Evolutionary conservation across 2,113 vertebrate genomes (phyloP), one percentile per base, ranked within the genome.

Genomic region (Nerophis lumbriciformis): DNA sequence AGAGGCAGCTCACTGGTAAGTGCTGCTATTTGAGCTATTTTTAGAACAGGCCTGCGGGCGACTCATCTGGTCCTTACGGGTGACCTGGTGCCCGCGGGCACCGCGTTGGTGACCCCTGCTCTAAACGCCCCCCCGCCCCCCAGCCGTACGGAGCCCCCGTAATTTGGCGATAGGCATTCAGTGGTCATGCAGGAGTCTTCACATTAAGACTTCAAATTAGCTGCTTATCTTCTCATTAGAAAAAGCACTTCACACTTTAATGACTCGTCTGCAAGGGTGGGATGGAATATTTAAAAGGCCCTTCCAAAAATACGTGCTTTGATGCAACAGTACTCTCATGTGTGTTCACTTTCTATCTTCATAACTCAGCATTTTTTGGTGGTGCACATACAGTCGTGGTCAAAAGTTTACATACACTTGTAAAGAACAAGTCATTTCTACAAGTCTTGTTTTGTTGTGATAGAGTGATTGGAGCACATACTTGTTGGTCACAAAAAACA

Each of bases 181-280:
- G 45, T 10, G 38, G 55, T 44, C 55, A 19, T 44, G 39, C 39
- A 13, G 39, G 55, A 21, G 38, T 44, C 72, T 74, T 70, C 38
- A 59, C 73, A 65, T 60, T 13, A 61, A 53, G 69, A 74, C 75
- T 83, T 80, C 66, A 73, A 74, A 82, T 77, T 66, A 68, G 66
- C 67, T 71, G 65, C 83, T 85, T 84, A 85, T 85, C 83, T 82
- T 72, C 80, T 84, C 75, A 84, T 84, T 85, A 84, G 61, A 77
- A 74, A 78, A 83, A 83, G 78, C 79, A 69, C 65, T 63, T 71
- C 60, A 66, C 59, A 2, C 78, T 79, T 77, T 72, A 81, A 83
- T 75, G 59, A 81, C 52, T 8, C 64, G 9, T 39, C 56, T 11
- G 55, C 60, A 13, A 28, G 63, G 66, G 72, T 61, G 9, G 75